Evolutionary conservation across 2,113 vertebrate genomes (phyloP).

Genomic region (Bagarius yarrelli): DNA sequence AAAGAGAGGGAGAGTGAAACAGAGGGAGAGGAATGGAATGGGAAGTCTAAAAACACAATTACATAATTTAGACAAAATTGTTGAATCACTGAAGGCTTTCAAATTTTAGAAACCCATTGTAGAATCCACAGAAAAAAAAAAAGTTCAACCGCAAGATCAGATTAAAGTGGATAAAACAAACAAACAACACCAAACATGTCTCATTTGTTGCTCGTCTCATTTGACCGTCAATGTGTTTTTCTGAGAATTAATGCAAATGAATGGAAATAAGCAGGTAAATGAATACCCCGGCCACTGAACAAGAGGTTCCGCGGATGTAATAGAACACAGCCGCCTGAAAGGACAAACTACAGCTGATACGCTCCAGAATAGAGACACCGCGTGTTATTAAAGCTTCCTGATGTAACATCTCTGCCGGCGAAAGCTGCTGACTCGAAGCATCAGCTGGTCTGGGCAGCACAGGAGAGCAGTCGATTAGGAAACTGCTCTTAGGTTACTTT

Average conservation of each 20-base stretch:
- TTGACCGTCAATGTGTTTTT: constrained; percentile 24
- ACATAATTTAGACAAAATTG: not conserved
- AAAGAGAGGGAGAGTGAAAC: constrained; percentile 9
- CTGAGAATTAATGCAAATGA: constrained; percentile 13
- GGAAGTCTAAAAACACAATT: constrained; percentile 13
- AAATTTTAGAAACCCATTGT: not conserved
- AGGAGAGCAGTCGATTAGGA: constrained; percentile 34
- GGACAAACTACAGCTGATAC: not conserved
- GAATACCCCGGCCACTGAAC: not conserved
- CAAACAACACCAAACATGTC: not conserved
- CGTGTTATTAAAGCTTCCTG: not conserved
- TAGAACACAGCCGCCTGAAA: not conserved
- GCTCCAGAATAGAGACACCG: not conserved
- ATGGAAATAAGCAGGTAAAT: constrained; percentile 28
- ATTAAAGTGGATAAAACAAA: not conserved
- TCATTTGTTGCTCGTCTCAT: constrained; percentile 4
- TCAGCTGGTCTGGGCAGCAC: constrained; percentile 27
- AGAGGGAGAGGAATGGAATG: not conserved
- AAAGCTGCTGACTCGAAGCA: constrained; percentile 36
- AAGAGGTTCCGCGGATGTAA: not conserved
- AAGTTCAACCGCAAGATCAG: not conserved
- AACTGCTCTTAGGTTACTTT: constrained; percentile 37
- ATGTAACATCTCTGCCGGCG: constrained; percentile 2
- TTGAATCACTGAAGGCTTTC: not conserved
- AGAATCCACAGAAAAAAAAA: not conserved